Evolutionary conservation across 2,888 invertebrate species (phyloP).

Genomic region (Subacronicta megacephala): DNA sequence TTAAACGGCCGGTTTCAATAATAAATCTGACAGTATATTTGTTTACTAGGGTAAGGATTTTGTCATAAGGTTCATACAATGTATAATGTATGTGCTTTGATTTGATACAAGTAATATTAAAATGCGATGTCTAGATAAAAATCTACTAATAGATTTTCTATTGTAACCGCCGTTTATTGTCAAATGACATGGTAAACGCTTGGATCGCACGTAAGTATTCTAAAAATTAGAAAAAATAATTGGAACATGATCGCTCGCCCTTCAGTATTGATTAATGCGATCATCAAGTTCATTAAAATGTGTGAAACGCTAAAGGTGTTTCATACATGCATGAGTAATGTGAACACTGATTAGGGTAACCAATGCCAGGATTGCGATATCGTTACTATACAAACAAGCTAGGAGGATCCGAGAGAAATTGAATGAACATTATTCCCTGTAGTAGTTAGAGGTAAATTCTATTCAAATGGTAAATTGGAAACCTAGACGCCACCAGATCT

Average conservation of each 20-base stretch:
- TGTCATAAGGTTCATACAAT: no score
- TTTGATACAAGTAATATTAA: no score
- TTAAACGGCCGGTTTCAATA: no score
- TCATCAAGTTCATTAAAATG: not conserved
- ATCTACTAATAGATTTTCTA: no score
- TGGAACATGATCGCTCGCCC: not conserved
- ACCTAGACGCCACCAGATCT: not conserved
- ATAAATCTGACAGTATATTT: no score
- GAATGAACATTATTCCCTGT: not conserved
- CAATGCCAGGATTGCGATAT: slow-evolving; percentile 1
- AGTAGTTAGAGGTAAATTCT: slow-evolving; percentile 1
- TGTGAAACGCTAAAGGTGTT: slow-evolving; percentile 2
- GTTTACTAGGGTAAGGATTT: no score
- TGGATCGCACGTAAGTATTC: no score
- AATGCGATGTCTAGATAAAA: no score
- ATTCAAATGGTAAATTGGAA: not conserved
- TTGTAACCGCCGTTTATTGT: no score
- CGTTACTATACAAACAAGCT: not conserved
- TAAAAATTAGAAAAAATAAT: not conserved
- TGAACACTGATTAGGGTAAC: not conserved
- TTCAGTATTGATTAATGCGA: not conserved
- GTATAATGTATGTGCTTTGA: no score
- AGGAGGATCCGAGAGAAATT: not conserved
- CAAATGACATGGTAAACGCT: no score
- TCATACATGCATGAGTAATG: slow-evolving; percentile 3